These are phyloP conservation scores for Cygnus atratus DNA, from an alignment of 2,113 vertebrate species.

Conservation along the genomic window DNA sequence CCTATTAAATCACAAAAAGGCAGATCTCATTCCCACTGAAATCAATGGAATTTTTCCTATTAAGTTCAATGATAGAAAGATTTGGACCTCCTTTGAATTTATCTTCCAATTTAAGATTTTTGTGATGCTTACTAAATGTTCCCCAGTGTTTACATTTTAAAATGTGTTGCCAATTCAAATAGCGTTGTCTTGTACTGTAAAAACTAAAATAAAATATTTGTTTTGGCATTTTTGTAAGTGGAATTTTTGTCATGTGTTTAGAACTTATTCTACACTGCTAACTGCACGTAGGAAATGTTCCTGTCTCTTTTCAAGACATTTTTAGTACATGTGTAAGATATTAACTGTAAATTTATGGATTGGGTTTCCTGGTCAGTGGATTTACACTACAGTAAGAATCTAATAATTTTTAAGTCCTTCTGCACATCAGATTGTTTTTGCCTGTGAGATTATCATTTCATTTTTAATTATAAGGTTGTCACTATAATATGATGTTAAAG, in stretches of 20 bases:
- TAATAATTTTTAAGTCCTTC: constrained; percentile 10
- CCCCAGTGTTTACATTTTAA: constrained; percentile 30
- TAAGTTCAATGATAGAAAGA: constrained; percentile 20
- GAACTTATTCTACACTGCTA: constrained; percentile 34
- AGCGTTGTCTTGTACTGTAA: constrained; percentile 44
- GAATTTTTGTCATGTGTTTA: constrained; percentile 57
- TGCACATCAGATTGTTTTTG: constrained; percentile 18
- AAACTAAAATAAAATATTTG: constrained; percentile 62
- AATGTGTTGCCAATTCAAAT: constrained; percentile 51
- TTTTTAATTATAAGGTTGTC: background rate
- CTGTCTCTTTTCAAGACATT: constrained; percentile 13
- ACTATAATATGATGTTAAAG: background rate
- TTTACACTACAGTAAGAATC: background rate
- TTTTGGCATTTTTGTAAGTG: constrained; percentile 54
- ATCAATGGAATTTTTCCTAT: constrained; percentile 25
- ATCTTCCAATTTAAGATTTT: constrained; percentile 32
- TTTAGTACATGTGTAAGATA: constrained; percentile 20
- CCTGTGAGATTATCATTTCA: background rate
- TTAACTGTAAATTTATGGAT: constrained; percentile 33
- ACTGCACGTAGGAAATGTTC: constrained; percentile 61
- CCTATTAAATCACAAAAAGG: background rate
- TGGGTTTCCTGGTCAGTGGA: background rate
- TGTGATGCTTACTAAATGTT: constrained; percentile 39
- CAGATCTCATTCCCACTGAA: background rate
- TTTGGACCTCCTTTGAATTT: background rate